Percentiles rank a stretch among this genome's conserved stretches.
Evolutionary conservation across 2,797 vertebrate species (phyloP).

Genomic region (Myripristis jacobus): DNA sequence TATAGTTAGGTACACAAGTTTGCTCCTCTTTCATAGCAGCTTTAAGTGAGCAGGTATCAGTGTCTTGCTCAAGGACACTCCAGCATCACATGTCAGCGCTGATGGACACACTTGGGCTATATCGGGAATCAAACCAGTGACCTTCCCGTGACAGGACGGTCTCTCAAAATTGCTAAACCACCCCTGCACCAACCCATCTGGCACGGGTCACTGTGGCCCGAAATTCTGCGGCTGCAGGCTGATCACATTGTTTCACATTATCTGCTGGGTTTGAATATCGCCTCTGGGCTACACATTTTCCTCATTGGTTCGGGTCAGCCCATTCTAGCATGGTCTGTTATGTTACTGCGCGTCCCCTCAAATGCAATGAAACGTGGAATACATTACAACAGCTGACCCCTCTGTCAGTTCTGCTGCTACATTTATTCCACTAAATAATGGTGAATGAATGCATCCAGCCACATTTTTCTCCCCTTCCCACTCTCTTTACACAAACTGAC

Average conservation of each 20-base stretch:
- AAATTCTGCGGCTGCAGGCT: constrained; percentile 23
- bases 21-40: too few relatives aligned
- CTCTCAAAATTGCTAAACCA: constrained; percentile 40
- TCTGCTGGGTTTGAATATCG: constrained; percentile 25
- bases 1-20: too few relatives aligned
- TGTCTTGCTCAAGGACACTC: constrained; percentile 1
- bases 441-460: constrained; percentile 18
- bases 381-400: constrained; percentile 34
- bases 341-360: constrained; percentile 34
- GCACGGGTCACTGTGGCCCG: constrained; percentile 26
- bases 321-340: neutral
- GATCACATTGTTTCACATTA: constrained; percentile 34
- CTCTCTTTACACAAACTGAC: constrained; percentile 15
- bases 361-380: constrained; percentile 33
- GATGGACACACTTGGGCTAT: neutral
- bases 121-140: constrained; percentile 12
- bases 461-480: neutral
- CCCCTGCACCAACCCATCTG: constrained; percentile 33
- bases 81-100: neutral
- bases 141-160: constrained; percentile 34
- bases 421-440: constrained; percentile 42
- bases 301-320: constrained; percentile 15
- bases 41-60: too few relatives aligned
- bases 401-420: constrained; percentile 37
- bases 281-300: constrained; percentile 24